Evolutionary conservation across 35 echinoderm and acorn worm species (phyloP), one percentile per base, ranked within the genome.

Genomic region (Chiridota heheva): DNA sequence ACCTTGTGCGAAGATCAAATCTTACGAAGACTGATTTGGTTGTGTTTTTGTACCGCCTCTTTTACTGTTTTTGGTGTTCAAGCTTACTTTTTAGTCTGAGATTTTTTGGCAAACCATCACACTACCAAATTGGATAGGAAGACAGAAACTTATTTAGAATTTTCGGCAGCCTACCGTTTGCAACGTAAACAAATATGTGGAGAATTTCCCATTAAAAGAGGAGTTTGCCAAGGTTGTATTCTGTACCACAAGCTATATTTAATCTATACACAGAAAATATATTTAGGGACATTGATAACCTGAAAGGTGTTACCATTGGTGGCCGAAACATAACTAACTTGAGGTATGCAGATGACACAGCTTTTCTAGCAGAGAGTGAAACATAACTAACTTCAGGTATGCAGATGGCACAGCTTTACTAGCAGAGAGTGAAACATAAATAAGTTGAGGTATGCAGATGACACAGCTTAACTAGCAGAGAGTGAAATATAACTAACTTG

Each of bases 101-200:
- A 65, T 48, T 98, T 39, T 71, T 18, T 66, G 15, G 38, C 72
- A 27, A 57, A 48, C 28, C 77, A 89, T 48, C 95, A 98, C 53
- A 41, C 85, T 20, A 92, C 89, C 32, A 91, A 98, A 64, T 49
- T 92, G 2, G 95, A 98, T 42, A 59, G 91, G 8, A 44, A 44
- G 12, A 89, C 84, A 26, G 44, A 34, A 0, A 32, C 24, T 0
- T 28, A 79, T 7, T 42, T 46, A 88, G 16, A 63, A 59, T 16
- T 98, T 92, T 55, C 95, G 88, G 10, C 78, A 84, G 0, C 58
- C 92, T 17, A 91, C 84, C 1, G 29, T 91, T 28, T 97, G 94
- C 56, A 97, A 97, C 65, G 78, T 88, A 33, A 97, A 97, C 82
- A 97, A 97, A 42, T 97, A 97, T 67, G n/a, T n/a, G 43, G 94